A percentile compares a stretch with the other conserved stretches of the same genome.
These are phyloP conservation scores for Chymomyza procnemis DNA, from an alignment of 2,888 invertebrate species.

Conservation along the genomic window DNA sequence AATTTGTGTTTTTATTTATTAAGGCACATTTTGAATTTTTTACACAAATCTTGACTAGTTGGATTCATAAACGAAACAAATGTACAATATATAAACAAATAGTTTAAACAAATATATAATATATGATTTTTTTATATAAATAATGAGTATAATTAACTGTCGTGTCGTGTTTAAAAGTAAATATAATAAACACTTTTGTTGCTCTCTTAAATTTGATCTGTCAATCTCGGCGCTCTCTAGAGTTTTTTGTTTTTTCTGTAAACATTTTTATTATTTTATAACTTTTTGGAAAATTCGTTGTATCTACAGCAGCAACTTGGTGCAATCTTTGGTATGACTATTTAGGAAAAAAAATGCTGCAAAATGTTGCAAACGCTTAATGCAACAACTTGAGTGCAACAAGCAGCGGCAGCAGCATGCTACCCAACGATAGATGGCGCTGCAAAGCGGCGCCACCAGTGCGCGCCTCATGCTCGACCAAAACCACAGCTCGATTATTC, in stretches of 20 bases:
- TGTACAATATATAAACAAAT: neutral
- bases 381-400: constrained; percentile 39
- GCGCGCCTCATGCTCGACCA: constrained; percentile 39
- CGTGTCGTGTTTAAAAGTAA: constrained; percentile 12
- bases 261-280: neutral
- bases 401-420: constrained; percentile 32
- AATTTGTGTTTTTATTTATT: constrained; percentile 29
- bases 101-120: neutral
- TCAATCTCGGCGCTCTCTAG: constrained; percentile 12
- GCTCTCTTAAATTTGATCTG: neutral
- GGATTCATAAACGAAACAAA: constrained; percentile 13
- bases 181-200: neutral
- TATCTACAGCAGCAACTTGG: constrained; percentile 17
- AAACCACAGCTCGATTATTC: constrained; percentile 70
- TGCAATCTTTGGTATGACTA: constrained; percentile 51
- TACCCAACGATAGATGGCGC: constrained; percentile 27
- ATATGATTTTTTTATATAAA: constrained; percentile 29
- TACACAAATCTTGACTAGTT: constrained; percentile 62
- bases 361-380: constrained; percentile 13
- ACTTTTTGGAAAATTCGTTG: constrained; percentile 15
- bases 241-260: no score
- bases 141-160: constrained; percentile 53
- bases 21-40: constrained; percentile 54
- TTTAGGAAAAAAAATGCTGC: neutral
- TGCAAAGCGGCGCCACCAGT: constrained; percentile 5